Conservation (phyloP, 2,888 invertebrate genomes). For the Vannuccia rotundouncinata region DNA sequence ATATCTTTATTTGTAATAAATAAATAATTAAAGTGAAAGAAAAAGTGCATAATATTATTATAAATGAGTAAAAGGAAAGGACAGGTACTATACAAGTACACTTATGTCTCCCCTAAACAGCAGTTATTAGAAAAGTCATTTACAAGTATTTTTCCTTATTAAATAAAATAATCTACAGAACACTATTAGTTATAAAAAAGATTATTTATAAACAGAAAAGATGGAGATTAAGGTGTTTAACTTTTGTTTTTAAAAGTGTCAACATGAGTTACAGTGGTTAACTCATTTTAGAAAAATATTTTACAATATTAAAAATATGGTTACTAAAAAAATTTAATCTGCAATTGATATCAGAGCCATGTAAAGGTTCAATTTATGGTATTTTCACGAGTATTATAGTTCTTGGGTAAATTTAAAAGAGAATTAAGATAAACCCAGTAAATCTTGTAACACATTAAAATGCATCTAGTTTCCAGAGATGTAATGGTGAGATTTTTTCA, state of each 20-base stretch:
- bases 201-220: not conserved
- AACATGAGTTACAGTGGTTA: not conserved
- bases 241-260: not conserved
- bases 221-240: not conserved
- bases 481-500: not conserved
- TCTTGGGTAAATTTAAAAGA: not conserved
- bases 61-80: not conserved
- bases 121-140: not conserved
- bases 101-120: not conserved
- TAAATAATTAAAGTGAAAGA: not conserved
- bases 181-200: too few species aligned
- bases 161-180: not conserved
- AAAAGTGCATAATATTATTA: not conserved
- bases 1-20: not conserved
- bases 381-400: not conserved
- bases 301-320: not conserved
- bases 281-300: not conserved
- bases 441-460: not conserved
- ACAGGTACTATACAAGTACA: not conserved
- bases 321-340: not conserved
- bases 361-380: not conserved
- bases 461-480: not conserved
- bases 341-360: not conserved
- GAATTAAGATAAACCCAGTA: not conserved
- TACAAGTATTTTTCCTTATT: not conserved